Conservation (phyloP, 1,140 invertebrate genomes). For the Drosophila orena region DNA sequence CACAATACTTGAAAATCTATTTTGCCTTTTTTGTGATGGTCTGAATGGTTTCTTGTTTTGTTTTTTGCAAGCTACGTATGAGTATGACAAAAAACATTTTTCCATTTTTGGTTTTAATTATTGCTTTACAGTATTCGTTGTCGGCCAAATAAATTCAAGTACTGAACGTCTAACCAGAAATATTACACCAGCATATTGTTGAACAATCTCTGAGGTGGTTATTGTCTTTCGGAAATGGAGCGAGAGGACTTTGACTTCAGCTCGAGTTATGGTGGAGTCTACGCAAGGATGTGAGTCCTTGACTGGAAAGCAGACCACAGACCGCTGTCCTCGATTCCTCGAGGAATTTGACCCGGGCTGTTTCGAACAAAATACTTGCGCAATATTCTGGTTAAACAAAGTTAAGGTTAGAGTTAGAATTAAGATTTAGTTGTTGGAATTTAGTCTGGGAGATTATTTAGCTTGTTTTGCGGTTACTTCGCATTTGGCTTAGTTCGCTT, state of each 20-base stretch:
- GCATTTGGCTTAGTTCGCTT: conserved; percentile 58
- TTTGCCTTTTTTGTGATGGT: conserved; percentile 70
- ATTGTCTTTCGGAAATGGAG: conserved; percentile 74
- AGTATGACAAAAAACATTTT: conserved; percentile 60
- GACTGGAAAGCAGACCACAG: conserved; percentile 42
- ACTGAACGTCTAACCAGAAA: conserved; percentile 85
- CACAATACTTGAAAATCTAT: conserved; percentile 85
- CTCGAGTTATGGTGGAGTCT: conserved; percentile 5
- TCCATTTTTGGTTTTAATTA: conserved; percentile 29
- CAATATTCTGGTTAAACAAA: conserved; percentile 84
- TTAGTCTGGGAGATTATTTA: conserved; percentile 77
- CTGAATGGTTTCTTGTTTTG: conserved; percentile 33
- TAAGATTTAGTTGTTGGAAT: conserved; percentile 48
- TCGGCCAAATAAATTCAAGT: conserved; percentile 84
- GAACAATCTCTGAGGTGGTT: conserved; percentile 76
- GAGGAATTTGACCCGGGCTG: conserved; percentile 32
- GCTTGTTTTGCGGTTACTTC: conserved; percentile 49
- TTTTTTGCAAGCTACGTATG: conserved; percentile 65
- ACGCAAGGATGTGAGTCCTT: conserved; percentile 3
- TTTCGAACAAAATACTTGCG: conserved; percentile 83
- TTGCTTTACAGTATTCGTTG: conserved; percentile 36
- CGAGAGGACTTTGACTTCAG: conserved; percentile 23
- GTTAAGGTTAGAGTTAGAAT: conserved; percentile 29
- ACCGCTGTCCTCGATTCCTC: conserved; percentile 10
- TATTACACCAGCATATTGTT: conserved; percentile 85